These are phyloP conservation scores for Microcebus ravelobensis DNA, from an alignment of 2,113 vertebrate species.

Conservation along the genomic window DNA sequence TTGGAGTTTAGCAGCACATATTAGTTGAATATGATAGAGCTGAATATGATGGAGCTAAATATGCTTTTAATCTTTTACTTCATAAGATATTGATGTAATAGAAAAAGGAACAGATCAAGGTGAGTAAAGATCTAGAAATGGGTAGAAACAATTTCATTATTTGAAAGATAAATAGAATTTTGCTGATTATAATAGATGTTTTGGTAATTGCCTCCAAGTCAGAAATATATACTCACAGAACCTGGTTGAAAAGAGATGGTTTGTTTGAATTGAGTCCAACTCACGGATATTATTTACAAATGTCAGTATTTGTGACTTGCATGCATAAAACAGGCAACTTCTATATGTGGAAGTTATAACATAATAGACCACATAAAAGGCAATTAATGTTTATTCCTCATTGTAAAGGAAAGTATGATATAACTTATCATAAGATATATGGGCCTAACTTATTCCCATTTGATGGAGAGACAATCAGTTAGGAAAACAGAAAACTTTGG, in stretches of 20 bases:
- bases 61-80: background rate
- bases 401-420: background rate
- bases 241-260: background rate
- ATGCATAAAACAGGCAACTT: background rate
- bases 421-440: background rate
- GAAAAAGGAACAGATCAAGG: background rate
- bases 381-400: background rate
- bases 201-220: background rate
- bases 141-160: background rate
- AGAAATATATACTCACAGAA: background rate
- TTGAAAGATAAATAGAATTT: slow-evolving; percentile 9
- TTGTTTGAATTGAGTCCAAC: background rate
- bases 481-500: background rate
- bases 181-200: background rate
- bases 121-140: background rate
- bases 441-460: background rate
- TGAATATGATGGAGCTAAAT: too few relatives aligned
- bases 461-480: background rate
- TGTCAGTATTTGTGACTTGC: background rate
- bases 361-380: background rate
- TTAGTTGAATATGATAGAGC: background rate
- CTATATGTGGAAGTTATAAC: background rate
- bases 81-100: background rate
- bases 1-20: background rate
- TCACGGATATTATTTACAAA: background rate